Percentiles rank a stretch among this genome's conserved stretches.
Conservation (phyloP, 2,113 vertebrate genomes). For the Eretmochelys imbricata region DNA sequence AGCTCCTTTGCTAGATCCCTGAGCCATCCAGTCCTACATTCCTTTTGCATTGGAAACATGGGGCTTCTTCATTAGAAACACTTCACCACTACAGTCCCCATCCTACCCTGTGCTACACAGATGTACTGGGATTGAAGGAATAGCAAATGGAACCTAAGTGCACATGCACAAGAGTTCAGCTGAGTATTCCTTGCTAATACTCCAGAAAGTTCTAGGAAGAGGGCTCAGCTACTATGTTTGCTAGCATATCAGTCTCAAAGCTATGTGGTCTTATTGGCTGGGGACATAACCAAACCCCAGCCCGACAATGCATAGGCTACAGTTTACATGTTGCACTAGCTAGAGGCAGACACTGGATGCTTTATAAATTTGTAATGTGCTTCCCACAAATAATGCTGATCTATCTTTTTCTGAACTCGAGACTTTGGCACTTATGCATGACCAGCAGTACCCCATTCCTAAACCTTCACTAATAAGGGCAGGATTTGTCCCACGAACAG, state of each 20-base stretch:
- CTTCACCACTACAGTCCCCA: background rate
- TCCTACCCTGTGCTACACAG: background rate
- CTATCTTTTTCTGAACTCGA: background rate
- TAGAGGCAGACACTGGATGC: fast-evolving
- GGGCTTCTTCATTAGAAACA: background rate
- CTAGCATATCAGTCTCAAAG: background rate
- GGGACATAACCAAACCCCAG: background rate
- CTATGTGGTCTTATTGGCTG: fast-evolving
- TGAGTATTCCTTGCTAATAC: background rate
- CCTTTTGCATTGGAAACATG: background rate
- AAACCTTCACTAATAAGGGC: fast-evolving
- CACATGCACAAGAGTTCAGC: background rate
- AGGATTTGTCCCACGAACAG: background rate
- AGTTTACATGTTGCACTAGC: background rate
- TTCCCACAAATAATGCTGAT: background rate
- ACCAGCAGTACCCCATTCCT: background rate
- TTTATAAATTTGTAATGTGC: background rate
- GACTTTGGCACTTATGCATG: fast-evolving
- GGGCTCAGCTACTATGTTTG: fast-evolving
- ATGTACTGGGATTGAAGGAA: background rate
- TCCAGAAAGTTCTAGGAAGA: background rate
- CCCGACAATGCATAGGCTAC: background rate
- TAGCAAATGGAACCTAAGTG: background rate
- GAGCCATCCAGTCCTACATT: background rate
- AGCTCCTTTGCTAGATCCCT: background rate